Evolutionary conservation across 1,140 invertebrate genomes (phyloP).

Genomic region (Pogonus chalceus): DNA sequence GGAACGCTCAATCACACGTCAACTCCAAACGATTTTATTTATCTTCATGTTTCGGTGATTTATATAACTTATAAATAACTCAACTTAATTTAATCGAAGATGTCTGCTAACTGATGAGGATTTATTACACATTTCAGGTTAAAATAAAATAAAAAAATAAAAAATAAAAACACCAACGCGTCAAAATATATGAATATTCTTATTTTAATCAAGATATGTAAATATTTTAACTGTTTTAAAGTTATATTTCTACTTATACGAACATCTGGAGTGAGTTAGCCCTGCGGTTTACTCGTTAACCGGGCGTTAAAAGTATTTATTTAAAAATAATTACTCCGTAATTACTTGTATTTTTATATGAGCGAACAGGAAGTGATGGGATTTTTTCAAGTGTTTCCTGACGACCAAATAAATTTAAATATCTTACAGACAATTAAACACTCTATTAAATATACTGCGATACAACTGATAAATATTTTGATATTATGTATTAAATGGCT

Average conservation of each 20-base stretch:
- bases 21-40: background rate
- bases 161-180: background rate
- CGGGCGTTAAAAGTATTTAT: constrained; percentile 5
- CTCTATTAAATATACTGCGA: background rate
- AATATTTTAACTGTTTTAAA: background rate
- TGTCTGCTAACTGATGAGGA: background rate
- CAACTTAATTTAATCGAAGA: background rate
- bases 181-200: background rate
- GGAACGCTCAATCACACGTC: background rate
- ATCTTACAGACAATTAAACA: constrained; percentile 4
- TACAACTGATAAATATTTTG: background rate
- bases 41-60: background rate
- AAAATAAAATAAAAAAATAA: background rate
- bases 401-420: constrained; percentile 6
- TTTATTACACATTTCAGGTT: background rate
- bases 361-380: background rate
- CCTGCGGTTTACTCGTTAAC: background rate
- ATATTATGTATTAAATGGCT: background rate
- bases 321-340: constrained; percentile 6
- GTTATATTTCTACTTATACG: background rate
- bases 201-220: constrained; percentile 5
- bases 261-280: background rate
- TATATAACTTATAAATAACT: background rate
- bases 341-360: background rate
- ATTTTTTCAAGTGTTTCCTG: constrained; percentile 6